A percentile compares a stretch with the other conserved stretches of the same genome.
Conservation (phyloP, 2,888 invertebrate species). For the Hesperia comma region DNA sequence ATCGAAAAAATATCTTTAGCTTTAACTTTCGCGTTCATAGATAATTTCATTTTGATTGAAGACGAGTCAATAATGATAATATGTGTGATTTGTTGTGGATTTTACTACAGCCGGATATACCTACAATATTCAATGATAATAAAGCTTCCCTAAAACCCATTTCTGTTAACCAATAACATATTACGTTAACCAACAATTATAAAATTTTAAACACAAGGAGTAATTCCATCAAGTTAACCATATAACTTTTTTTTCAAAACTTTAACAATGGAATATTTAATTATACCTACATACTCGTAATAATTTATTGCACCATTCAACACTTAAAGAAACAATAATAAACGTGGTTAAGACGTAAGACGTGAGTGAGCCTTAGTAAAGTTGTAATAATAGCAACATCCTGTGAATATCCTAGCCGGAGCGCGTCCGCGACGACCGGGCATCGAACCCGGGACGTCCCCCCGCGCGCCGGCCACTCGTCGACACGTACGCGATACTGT, state of each 20-base stretch:
- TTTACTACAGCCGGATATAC: too few relatives aligned
- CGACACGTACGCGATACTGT: conserved; percentile 40
- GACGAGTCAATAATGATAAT: too few relatives aligned
- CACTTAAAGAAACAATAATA: conserved; percentile 20
- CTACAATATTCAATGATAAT: too few relatives aligned
- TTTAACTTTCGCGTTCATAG: background rate
- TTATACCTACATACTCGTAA: too few relatives aligned
- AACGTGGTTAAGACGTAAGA: conserved; percentile 16
- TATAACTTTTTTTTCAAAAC: background rate
- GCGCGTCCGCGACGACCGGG: conserved; percentile 61
- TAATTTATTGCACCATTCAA: background rate
- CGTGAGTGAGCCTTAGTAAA: conserved; percentile 33
- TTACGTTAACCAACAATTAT: too few relatives aligned
- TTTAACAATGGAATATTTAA: conserved; percentile 7
- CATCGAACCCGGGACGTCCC: conserved; percentile 70
- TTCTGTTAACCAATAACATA: too few relatives aligned
- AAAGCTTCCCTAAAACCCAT: too few relatives aligned
- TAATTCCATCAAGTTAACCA: background rate
- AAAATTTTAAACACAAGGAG: background rate
- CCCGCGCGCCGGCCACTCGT: conserved; percentile 46
- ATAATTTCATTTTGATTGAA: too few relatives aligned
- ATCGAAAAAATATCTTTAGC: conserved; percentile 33
- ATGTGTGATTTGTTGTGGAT: too few relatives aligned
- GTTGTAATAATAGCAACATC: conserved; percentile 64
- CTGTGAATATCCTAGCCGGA: conserved; percentile 69